Evolutionary conservation across 2,888 invertebrate genomes (phyloP).

Genomic region (Nemapogon koenigi): DNA sequence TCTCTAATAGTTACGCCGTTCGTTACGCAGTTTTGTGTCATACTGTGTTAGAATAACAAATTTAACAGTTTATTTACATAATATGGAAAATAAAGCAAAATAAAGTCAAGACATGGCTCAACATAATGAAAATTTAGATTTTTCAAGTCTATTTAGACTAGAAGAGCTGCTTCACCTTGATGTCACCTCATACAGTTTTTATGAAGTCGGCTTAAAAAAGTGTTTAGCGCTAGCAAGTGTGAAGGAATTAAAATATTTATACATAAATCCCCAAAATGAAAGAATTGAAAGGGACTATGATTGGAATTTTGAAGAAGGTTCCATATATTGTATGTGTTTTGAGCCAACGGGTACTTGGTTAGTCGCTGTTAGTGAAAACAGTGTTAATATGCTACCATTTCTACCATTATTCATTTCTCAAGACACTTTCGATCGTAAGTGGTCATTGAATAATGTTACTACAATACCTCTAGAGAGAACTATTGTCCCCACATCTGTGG

Average conservation of each 20-base stretch:
- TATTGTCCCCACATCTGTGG: slow-evolving; percentile 65
- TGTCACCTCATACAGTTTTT: slow-evolving; percentile 43
- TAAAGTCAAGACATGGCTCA: slow-evolving; percentile 31
- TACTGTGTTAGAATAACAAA: too few species aligned
- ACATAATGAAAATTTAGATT: slow-evolving; percentile 41
- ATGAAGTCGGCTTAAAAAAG: slow-evolving; percentile 54
- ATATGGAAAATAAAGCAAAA: not conserved
- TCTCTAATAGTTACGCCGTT: too few species aligned
- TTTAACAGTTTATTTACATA: not conserved
- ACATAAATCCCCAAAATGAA: slow-evolving; percentile 41
- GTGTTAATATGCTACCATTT: slow-evolving; percentile 54
- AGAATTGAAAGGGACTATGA: slow-evolving; percentile 44
- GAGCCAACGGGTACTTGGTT: slow-evolving; percentile 84
- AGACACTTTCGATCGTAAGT: slow-evolving; percentile 48
- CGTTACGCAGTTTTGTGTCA: too few species aligned
- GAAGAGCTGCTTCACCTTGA: slow-evolving; percentile 50
- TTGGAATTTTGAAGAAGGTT: slow-evolving; percentile 56
- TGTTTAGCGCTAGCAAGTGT: slow-evolving; percentile 50
- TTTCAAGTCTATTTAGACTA: slow-evolving; percentile 53
- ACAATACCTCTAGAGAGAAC: slow-evolving; percentile 43
- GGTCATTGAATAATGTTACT: slow-evolving; percentile 55
- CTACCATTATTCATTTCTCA: slow-evolving; percentile 50
- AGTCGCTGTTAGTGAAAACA: slow-evolving; percentile 65
- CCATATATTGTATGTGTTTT: slow-evolving; percentile 78
- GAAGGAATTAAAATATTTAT: slow-evolving; percentile 44